Conservation (phyloP, 2,797 vertebrate species). For the Halcyon leucocephala region DNA sequence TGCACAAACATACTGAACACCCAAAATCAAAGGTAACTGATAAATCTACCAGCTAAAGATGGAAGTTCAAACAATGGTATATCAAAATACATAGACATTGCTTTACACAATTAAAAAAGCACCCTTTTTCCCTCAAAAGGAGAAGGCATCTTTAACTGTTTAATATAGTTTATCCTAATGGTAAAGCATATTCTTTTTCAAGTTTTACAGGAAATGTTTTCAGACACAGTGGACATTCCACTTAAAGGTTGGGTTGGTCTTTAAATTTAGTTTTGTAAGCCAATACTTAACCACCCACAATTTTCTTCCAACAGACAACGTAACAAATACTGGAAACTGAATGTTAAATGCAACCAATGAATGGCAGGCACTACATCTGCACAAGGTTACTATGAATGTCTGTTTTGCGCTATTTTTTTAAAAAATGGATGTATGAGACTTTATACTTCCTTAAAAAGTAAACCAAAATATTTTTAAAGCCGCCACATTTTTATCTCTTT, state of each 20-base stretch:
- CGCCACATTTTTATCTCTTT: slow-evolving; percentile 66
- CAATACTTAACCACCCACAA: slow-evolving; percentile 31
- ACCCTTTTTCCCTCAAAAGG: slow-evolving; percentile 81
- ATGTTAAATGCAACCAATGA: slow-evolving; percentile 31
- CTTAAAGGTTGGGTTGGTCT: slow-evolving; percentile 39
- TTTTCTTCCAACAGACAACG: slow-evolving; percentile 47
- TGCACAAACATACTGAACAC: slow-evolving; percentile 71
- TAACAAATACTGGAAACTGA: slow-evolving; percentile 14
- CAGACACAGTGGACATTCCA: slow-evolving; percentile 58
- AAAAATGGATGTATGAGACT: slow-evolving; percentile 59
- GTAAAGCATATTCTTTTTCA: slow-evolving; percentile 84
- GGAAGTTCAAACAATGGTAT: slow-evolving; percentile 95
- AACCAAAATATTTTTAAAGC: slow-evolving; percentile 64
- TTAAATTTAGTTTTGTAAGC: slow-evolving; percentile 27
- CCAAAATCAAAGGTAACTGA: slow-evolving; percentile 72
- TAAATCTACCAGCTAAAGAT: slow-evolving; percentile 80
- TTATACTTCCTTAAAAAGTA: slow-evolving; percentile 49
- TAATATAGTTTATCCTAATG: slow-evolving; percentile 77
- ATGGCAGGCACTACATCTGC: slow-evolving; percentile 56
- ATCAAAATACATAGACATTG: slow-evolving; percentile 80
- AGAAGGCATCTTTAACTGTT: slow-evolving; percentile 79
- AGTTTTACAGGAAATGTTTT: slow-evolving; percentile 91
- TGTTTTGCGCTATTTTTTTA: slow-evolving; percentile 13
- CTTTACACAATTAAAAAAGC: slow-evolving; percentile 80
- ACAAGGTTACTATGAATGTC: slow-evolving; percentile 55